phyloP scores from a whole-genome alignment of 2,888 invertebrate genomes.

The Spilarctia lutea region DNA sequence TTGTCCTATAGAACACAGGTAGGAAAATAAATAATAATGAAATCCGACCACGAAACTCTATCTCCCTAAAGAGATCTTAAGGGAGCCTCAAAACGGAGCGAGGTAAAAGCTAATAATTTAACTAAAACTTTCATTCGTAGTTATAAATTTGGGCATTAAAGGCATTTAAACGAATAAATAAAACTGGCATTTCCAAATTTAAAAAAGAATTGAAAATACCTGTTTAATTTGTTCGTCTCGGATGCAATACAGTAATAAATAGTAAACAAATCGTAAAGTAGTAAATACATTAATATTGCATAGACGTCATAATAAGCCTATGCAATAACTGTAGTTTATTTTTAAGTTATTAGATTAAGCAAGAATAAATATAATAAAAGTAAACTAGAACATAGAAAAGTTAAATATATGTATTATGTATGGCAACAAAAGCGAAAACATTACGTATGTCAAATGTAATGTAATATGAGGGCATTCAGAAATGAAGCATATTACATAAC shows the following conservation, averaged over 20 bases:
- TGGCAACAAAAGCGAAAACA: background rate
- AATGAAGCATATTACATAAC: background rate
- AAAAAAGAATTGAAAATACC: too few species aligned
- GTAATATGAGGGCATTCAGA: background rate
- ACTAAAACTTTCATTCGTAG: constrained; percentile 13
- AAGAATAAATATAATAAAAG: background rate
- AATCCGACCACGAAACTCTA: constrained; percentile 17
- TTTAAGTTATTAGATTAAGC: background rate
- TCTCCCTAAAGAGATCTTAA: constrained; percentile 16
- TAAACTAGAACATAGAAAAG: background rate
- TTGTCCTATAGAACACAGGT: constrained; percentile 2
- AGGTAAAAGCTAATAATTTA: constrained; percentile 16
- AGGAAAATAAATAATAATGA: constrained; percentile 21
- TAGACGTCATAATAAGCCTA: too few species aligned
- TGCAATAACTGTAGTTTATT: background rate
- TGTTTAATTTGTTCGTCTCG: too few species aligned
- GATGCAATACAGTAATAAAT: too few species aligned
- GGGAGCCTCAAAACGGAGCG: constrained; percentile 16
- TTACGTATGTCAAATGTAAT: background rate
- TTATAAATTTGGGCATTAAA: background rate
- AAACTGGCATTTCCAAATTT: too few species aligned
- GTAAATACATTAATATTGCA: too few species aligned
- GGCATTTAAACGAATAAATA: too few species aligned
- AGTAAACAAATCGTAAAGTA: too few species aligned
- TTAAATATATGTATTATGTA: background rate